phyloP scores from a whole-genome alignment of 2,888 invertebrate genomes.

The Nezara viridula region DNA sequence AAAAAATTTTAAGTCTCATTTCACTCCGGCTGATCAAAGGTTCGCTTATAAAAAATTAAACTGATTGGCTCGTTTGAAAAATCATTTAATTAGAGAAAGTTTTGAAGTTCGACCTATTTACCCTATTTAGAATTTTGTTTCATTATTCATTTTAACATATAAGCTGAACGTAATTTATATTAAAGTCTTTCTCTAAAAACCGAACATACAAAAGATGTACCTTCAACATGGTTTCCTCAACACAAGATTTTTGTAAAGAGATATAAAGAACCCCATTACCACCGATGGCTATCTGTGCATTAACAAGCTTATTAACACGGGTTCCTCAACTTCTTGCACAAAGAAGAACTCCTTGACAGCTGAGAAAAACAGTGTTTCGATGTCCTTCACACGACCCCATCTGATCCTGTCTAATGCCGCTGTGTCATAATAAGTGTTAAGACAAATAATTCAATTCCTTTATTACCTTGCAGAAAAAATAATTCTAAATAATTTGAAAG shows the following conservation, averaged over 20 bases:
- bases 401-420: background rate
- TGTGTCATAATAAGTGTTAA: background rate
- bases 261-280: background rate
- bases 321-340: conserved; percentile 21
- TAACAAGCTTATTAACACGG: background rate
- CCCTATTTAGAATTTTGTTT: background rate
- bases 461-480: background rate
- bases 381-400: conserved; percentile 14
- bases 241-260: background rate
- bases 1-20: background rate
- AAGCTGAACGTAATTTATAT: no score
- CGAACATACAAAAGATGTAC: background rate
- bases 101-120: background rate
- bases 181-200: no score
- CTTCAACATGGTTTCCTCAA: background rate
- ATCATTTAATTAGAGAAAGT: background rate
- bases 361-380: background rate
- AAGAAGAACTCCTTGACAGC: background rate
- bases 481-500: no score
- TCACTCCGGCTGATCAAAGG: background rate
- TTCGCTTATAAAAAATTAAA: background rate
- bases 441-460: background rate
- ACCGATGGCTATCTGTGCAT: background rate
- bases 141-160: no score
- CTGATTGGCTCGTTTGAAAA: background rate